Evolutionary conservation across 2,797 vertebrate genomes (phyloP), one percentile per base, ranked within the genome.

Genomic region (Acrossocheilus wenchowensis): DNA sequence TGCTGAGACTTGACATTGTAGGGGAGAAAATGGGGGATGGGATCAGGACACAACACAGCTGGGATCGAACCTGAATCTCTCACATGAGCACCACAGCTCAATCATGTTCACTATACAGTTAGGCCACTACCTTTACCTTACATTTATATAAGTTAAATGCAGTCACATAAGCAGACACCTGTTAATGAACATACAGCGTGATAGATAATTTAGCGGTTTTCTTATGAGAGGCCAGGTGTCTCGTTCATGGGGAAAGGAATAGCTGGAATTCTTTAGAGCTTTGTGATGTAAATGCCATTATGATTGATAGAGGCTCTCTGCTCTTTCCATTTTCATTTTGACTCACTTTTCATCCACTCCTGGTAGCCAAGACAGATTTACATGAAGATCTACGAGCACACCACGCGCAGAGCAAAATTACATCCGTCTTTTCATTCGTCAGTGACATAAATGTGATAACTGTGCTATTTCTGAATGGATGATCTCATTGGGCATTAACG

Each of bases 311-410:
- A 72, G 62, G 73, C 74, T 79, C 68, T 80, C 52, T 26, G 68
- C 84, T 50, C 39, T 72, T 85, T 85, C 68, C 84, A 73, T 80
- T 85, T 85, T 80, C 77, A 80, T 85, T 85, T 85, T 50, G 39
- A 79, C 77, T 80, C 12, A 8, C 77, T 85, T 80, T 52, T 80
- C 84, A 80, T 73, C 77, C 41, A 23, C 77, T 77, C 21, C 41
- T 26, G 30, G 39, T 73, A n/a, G 50, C 26, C 43, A 73, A 72
- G 68, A 85, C 30, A 73, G 77, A 85, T 85, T 85, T 72, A 73
- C 68, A 80, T 80, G 80, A 60, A 80, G 52, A 80, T 73, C 84
- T 85, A 85, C 11, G 77, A 85, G 84, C 77, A 72, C 84, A 80
- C 52, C 21, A 9, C 3, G 3, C 15, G 14, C 66, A 17, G 48